Evolutionary conservation across 2,888 invertebrate species (phyloP), one percentile per base, ranked within the genome.

Genomic region (Caenorhabditis uteleia): DNA sequence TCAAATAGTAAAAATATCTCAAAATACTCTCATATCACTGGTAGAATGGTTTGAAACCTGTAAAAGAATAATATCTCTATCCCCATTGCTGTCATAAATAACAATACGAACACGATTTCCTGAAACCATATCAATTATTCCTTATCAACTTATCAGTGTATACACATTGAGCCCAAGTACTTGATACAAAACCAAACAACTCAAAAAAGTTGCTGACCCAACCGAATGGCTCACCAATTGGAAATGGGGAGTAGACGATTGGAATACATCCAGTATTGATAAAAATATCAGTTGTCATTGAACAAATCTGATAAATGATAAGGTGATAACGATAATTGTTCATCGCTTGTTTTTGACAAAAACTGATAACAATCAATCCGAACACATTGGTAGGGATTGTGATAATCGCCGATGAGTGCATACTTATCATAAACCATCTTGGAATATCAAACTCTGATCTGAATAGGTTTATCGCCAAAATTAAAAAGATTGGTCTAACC

Each of bases 11-110:
- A 34, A 34, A 8, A 34, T n/a, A 34, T 34, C 34, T n/a, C 5
- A 34, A 34, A 10, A 34, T 12, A 12, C 34, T 34, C 34, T n/a
- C 7, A 14, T 7, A n/a, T 5, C 5, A 5, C 7, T 10, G 59
- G 59, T 1, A 59, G 47, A 14, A 59, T 53, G 4, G 45, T 31
- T 39, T 59, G 59, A 23, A 53, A 59, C 14, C 59, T 47, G 7
- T 53, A 44, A 29, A 59, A 48, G 18, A 59, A 59, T 27, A 59
- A 14, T 3, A 59, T 43, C 40, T 59, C 59, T 6, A 59, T 53
- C 46, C 59, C 48, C 18, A 51, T 47, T 14, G 59, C 59, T 3
- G 59, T 59, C 2, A 53, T 26, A 21, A 31, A 59, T 14, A 59
- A 16, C 3, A 47, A 53, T 0, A 44, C 31, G 23, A 59, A 53